Percentiles rank a stretch among this genome's conserved stretches.
Conservation (phyloP, 2,888 invertebrate species). For the Theodoxus fluviatilis region DNA sequence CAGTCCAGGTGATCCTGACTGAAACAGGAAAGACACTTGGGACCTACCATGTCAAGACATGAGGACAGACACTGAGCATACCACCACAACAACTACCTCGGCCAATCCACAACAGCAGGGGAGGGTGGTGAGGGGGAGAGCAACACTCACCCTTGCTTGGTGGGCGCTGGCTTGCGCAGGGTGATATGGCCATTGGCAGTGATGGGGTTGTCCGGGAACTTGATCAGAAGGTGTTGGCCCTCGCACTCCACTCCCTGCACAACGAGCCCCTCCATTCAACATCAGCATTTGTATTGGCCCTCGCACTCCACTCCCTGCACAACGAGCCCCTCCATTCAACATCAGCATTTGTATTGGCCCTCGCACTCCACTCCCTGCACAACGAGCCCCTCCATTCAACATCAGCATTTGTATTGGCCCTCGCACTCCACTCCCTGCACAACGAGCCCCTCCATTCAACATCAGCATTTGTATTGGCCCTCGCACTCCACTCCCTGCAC, state of each 20-base stretch:
- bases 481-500: too few species aligned
- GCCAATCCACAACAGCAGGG: neutral
- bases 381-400: too few species aligned
- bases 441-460: too few species aligned
- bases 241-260: conserved; percentile 64
- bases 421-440: conserved; percentile 64
- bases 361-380: conserved; percentile 64
- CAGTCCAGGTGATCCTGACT: too few species aligned
- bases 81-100: too few species aligned
- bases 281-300: conserved; percentile 64
- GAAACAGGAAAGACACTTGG: too few species aligned
- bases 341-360: conserved; percentile 64
- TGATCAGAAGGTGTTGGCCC: conserved; percentile 65
- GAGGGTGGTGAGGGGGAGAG: neutral
- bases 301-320: conserved; percentile 64
- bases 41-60: too few species aligned
- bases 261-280: too few species aligned
- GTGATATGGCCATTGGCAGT: conserved; percentile 51
- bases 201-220: conserved; percentile 67
- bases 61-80: too few species aligned
- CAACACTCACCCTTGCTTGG: conserved; percentile 34
- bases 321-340: too few species aligned
- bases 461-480: too few species aligned
- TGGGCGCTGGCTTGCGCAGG: conserved; percentile 43
- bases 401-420: conserved; percentile 64